Base-by-base conservation (phyloP, 2,888 invertebrate genomes). In the Cryptops parisi region DNA sequence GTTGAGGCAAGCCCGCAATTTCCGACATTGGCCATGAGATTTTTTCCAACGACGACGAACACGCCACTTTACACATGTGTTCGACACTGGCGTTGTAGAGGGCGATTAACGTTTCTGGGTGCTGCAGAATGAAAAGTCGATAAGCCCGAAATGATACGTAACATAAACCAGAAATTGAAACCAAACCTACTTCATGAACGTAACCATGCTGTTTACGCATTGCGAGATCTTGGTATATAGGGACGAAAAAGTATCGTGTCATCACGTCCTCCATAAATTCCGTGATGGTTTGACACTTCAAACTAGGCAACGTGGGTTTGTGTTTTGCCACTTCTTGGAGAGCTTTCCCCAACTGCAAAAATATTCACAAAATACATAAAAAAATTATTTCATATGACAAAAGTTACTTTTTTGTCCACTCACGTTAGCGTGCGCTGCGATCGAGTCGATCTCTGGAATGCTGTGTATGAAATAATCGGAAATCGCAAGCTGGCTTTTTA, bases 21-120 rank as follows among this genome's bases (percentile, higher is more conserved):
- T 47, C 47, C 6, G 17, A 9, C n/a, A 26, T 12, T 27, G 47
- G 47, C 47, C 47, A 47, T 15, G 47, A 47, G 17, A 47, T 22
- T 25, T 47, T n/a, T 6, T 26, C 3, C n/a, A 47, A 33, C n/a
- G 26, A 26, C 1, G 24, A 5, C n/a, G 26, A 27, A 4, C 27
- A 2, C 9, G 26, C 17, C n/a, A 47, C 47, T 1, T 47, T 47
- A 2, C 27, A 24, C 5, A 21, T 22, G 19, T 27, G 33, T 15
- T n/a, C 17, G 22, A 47, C 12, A 15, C 22, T 17, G 15, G 6
- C 17, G 33, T 47, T 47, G 19, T 27, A 47, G 4, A 47, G 19
- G 17, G n/a, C 2, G 2, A 47, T 27, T 6, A n/a, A 47, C 19
- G 17, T 47, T 27, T 2, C n/a, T 26, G n/a, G 33, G 27, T n/a